phyloP scores from a whole-genome alignment of 2,113 vertebrate genomes.

The Balaeniceps rex region DNA sequence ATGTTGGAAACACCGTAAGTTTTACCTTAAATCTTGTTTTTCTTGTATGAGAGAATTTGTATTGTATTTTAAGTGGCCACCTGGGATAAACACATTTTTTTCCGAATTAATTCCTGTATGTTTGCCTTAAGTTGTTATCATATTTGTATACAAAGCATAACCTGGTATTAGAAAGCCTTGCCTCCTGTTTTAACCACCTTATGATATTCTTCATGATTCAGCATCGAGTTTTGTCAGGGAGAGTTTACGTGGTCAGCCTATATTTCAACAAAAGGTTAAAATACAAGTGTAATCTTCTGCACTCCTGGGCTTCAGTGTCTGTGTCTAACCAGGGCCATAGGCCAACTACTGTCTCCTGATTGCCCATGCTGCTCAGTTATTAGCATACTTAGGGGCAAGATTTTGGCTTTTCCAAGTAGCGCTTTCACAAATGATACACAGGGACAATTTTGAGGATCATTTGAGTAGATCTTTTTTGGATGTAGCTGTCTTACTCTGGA shows the following conservation, averaged over 20 bases:
- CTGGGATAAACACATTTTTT: neutral
- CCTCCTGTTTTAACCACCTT: neutral
- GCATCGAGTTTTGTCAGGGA: neutral
- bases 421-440: neutral
- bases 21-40: neutral
- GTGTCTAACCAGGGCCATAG: neutral
- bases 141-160: neutral
- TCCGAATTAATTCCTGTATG: neutral
- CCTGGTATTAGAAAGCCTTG: neutral
- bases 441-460: neutral
- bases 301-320: neutral
- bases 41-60: neutral
- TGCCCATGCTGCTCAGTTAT: neutral
- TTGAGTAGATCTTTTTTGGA: neutral
- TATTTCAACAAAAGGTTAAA: neutral
- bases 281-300: neutral
- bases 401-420: neutral
- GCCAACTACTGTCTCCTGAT: neutral
- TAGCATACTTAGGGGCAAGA: neutral
- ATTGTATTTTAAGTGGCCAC: neutral
- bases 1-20: slow-evolving; percentile 99
- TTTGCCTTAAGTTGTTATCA: neutral
- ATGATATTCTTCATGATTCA: neutral
- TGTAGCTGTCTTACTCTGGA: neutral
- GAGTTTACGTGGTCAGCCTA: neutral